phyloP scores from a whole-genome alignment of 2,797 vertebrate species.

The Halcyon leucocephala region DNA sequence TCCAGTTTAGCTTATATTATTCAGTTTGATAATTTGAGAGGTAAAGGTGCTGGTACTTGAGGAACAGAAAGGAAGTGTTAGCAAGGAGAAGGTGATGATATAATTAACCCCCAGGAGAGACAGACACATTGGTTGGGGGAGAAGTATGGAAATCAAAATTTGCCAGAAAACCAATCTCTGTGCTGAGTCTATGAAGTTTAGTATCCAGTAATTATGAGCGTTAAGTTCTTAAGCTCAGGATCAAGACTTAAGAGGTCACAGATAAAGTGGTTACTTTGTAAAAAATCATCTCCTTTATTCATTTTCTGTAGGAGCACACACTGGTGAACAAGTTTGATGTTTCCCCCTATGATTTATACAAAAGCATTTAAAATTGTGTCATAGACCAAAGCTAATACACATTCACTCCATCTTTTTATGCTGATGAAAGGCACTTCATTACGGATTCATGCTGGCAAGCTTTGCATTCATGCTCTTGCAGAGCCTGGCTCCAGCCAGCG shows the following conservation, averaged over 20 bases:
- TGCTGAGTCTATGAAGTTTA: neutral
- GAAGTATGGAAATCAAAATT: neutral
- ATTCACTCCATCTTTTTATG: neutral
- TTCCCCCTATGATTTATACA: neutral
- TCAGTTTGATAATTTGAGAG: neutral
- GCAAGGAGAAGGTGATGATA: neutral
- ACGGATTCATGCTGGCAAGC: accelerated
- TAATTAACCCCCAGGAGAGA: neutral
- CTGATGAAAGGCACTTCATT: neutral
- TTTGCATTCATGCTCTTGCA: neutral
- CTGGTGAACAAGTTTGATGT: neutral
- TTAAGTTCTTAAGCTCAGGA: neutral
- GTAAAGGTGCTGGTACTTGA: neutral
- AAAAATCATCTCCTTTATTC: slow-evolving; percentile 1
- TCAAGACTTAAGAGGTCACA: neutral
- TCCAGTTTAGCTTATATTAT: neutral
- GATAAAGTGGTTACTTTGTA: neutral
- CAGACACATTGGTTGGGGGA: neutral
- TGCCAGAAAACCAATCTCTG: neutral
- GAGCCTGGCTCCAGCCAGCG: neutral
- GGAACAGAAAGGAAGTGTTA: neutral
- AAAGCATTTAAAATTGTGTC: neutral
- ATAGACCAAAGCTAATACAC: neutral
- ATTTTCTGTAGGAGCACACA: neutral
- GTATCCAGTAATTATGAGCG: neutral